Evolutionary conservation across 2,113 vertebrate species (phyloP).

Genomic region (Anolis sagrei): DNA sequence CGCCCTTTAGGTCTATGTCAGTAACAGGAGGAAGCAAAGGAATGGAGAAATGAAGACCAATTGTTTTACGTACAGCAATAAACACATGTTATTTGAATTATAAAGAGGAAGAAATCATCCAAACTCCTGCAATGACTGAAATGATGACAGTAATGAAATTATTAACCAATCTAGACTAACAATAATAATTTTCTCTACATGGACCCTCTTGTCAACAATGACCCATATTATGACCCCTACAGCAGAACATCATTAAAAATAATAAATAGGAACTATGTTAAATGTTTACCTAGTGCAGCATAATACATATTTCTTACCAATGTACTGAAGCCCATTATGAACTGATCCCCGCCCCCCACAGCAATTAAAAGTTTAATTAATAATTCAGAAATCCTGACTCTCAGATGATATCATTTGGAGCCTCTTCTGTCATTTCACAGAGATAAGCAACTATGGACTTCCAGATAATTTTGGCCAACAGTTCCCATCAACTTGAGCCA

Average conservation of each 20-base stretch:
- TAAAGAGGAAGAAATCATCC: conserved; percentile 16
- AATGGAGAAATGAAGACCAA: background rate
- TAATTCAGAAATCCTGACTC: conserved; percentile 4
- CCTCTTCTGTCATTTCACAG: background rate
- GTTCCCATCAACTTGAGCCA: too few relatives aligned
- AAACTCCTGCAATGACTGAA: conserved; percentile 27
- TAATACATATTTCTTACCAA: conserved; percentile 30
- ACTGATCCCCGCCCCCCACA: background rate
- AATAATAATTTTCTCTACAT: conserved; percentile 58
- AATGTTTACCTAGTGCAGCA: conserved; percentile 31
- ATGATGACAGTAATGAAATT: conserved; percentile 47
- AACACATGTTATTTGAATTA: background rate
- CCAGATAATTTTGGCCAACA: background rate
- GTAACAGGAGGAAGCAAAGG: background rate
- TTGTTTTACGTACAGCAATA: conserved; percentile 18
- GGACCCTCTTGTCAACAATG: conserved; percentile 26
- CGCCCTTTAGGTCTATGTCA: background rate
- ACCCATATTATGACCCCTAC: conserved; percentile 41
- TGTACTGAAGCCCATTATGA: conserved; percentile 34
- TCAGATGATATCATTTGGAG: conserved; percentile 27
- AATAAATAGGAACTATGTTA: conserved; percentile 57
- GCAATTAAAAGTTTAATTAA: conserved; percentile 36
- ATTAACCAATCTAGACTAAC: conserved; percentile 47
- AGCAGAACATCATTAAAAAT: conserved; percentile 53
- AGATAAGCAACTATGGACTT: too few relatives aligned